A percentile compares a stretch with the other conserved stretches of the same genome.
Conservation (phyloP, 2,888 invertebrate genomes). For the Ophioninae sp. region DNA sequence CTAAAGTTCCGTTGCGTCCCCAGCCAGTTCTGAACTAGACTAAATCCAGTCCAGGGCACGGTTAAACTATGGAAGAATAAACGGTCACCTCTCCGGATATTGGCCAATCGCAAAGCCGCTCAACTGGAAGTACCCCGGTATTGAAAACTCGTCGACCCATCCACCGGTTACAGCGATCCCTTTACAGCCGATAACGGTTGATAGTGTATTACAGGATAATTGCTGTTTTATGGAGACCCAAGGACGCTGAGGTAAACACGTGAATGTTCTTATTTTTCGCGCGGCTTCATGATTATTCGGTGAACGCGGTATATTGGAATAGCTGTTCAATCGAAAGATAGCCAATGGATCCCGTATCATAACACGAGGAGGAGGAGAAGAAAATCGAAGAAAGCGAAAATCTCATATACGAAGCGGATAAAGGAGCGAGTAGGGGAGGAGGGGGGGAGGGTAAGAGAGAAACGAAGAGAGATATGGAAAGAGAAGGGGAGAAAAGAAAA, state of each 20-base stretch:
- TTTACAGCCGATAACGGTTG: not conserved
- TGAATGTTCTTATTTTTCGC: not conserved
- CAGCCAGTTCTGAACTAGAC: too few species aligned
- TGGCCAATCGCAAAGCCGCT: too few species aligned
- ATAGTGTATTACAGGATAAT: not conserved
- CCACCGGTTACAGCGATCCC: too few species aligned
- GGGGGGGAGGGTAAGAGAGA: not conserved
- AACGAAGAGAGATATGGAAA: not conserved
- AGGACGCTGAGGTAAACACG: not conserved
- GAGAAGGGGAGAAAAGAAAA: conserved; percentile 19
- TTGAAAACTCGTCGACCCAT: too few species aligned
- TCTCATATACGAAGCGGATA: conserved; percentile 1
- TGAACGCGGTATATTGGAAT: not conserved
- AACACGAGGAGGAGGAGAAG: not conserved
- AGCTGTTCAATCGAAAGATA: not conserved
- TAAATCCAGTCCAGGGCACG: too few species aligned
- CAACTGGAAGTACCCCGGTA: too few species aligned
- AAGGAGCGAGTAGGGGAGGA: not conserved
- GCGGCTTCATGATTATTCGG: not conserved
- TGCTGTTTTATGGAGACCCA: not conserved
- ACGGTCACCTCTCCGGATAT: too few species aligned
- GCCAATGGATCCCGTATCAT: not conserved
- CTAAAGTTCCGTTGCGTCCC: too few species aligned
- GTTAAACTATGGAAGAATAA: too few species aligned
- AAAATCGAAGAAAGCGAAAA: conserved; percentile 16